A percentile compares a stretch with the other conserved stretches of the same genome.
Evolutionary conservation across 35 echinoderm and acorn worm genomes (phyloP).

Genomic region (Strongylocentrotus purpuratus): DNA sequence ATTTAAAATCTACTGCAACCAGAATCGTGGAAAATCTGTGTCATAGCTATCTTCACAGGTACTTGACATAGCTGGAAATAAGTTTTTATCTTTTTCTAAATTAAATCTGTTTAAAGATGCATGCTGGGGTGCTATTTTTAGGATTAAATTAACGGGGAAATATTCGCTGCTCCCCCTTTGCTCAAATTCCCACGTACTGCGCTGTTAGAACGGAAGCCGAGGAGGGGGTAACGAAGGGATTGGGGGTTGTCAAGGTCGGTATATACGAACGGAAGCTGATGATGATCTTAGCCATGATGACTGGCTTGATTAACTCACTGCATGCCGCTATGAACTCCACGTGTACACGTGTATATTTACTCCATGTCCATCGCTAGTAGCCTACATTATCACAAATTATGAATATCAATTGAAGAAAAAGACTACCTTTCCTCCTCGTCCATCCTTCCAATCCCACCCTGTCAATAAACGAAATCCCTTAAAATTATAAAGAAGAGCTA

Average conservation of each 20-base stretch:
- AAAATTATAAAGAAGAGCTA: too few relatives aligned
- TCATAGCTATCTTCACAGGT: background rate
- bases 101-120: background rate
- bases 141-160: background rate
- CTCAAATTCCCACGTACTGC: background rate
- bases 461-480: too few relatives aligned
- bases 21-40: background rate
- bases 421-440: too few relatives aligned
- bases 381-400: too few relatives aligned
- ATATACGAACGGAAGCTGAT: constrained; percentile 1
- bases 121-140: background rate
- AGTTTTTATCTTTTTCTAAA: background rate
- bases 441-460: too few relatives aligned
- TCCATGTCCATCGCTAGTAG: too few relatives aligned
- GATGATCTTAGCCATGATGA: background rate
- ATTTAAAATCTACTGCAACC: too few relatives aligned
- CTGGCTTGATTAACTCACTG: background rate
- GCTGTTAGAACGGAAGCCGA: background rate
- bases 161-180: background rate
- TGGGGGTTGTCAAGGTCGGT: background rate
- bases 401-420: too few relatives aligned
- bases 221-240: background rate
- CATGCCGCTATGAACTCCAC: background rate
- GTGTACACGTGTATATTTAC: background rate
- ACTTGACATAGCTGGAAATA: background rate